Conservation (phyloP, 2,113 vertebrate genomes). For the Saguinus midas region DNA sequence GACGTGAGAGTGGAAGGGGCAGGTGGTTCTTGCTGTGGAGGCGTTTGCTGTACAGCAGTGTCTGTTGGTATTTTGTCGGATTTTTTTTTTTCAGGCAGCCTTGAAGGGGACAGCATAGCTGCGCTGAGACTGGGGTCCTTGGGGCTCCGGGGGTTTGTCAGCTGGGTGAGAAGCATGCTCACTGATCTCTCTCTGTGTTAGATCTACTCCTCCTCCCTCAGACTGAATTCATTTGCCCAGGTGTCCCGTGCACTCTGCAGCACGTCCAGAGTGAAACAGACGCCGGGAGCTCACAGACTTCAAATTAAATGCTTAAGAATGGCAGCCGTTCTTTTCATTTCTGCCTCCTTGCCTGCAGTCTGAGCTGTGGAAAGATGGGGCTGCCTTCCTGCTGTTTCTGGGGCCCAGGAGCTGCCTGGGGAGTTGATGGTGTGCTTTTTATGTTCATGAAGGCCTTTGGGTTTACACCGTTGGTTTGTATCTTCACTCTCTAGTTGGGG, state of each 20-base stretch:
- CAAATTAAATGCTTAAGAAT: fast-evolving
- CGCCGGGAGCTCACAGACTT: neutral
- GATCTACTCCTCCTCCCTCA: fast-evolving
- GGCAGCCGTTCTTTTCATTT: fast-evolving
- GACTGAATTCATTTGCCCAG: fast-evolving
- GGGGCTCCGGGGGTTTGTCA: fast-evolving
- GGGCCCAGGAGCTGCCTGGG: neutral
- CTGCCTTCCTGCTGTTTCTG: fast-evolving
- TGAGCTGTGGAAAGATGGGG: too few species aligned
- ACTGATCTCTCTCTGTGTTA: fast-evolving
- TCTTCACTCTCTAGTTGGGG: neutral
- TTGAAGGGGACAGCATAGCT: fast-evolving
- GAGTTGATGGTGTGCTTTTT: neutral
- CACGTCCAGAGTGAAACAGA: fast-evolving
- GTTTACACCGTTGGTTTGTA: neutral
- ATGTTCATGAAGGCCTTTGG: neutral
- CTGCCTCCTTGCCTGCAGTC: neutral
- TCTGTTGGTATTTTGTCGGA: too few species aligned
- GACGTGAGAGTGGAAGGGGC: too few species aligned
- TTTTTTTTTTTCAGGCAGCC: too few species aligned
- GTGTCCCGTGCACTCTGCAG: fast-evolving
- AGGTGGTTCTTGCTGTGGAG: neutral
- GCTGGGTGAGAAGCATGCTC: fast-evolving
- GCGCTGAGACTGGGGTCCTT: neutral
- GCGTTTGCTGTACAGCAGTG: fast-evolving